These are phyloP conservation scores for Glossophaga mutica DNA, from an alignment of 2,797 vertebrate species.

Conservation along the genomic window DNA sequence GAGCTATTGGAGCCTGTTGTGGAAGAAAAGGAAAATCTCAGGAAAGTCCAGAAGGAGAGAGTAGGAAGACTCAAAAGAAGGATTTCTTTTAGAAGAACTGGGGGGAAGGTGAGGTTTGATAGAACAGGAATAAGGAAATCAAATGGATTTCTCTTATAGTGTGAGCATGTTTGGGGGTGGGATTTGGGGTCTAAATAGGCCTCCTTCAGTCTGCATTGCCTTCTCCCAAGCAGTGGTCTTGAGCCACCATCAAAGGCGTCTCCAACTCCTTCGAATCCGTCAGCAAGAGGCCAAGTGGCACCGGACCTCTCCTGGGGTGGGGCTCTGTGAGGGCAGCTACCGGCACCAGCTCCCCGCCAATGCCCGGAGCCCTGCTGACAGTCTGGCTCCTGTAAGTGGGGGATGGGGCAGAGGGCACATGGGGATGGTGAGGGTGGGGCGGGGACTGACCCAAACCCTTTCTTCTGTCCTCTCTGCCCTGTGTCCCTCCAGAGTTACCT, in stretches of 20 bases:
- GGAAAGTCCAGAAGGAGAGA: too few relatives aligned
- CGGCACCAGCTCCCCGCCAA: conserved; percentile 84
- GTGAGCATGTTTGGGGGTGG: background rate
- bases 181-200: background rate
- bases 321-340: conserved; percentile 84
- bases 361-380: conserved; percentile 87
- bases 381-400: conserved; percentile 90
- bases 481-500: conserved; percentile 87
- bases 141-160: background rate
- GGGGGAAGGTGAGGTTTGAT: background rate
- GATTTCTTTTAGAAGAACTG: background rate
- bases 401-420: background rate
- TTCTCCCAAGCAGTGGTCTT: conserved; percentile 81
- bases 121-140: background rate
- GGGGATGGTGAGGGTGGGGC: background rate
- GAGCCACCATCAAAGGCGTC: conserved; percentile 87
- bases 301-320: conserved; percentile 78
- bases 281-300: conserved; percentile 89
- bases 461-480: background rate
- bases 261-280: conserved; percentile 89
- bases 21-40: too few relatives aligned
- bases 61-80: background rate
- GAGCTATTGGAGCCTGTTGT: too few relatives aligned
- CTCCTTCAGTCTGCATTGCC: conserved; percentile 8
- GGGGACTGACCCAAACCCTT: background rate